Evolutionary conservation across 92 coral and sea anemone genomes (phyloP), one percentile per base, ranked within the genome.

Genomic region (Palythoa grandiflora): DNA sequence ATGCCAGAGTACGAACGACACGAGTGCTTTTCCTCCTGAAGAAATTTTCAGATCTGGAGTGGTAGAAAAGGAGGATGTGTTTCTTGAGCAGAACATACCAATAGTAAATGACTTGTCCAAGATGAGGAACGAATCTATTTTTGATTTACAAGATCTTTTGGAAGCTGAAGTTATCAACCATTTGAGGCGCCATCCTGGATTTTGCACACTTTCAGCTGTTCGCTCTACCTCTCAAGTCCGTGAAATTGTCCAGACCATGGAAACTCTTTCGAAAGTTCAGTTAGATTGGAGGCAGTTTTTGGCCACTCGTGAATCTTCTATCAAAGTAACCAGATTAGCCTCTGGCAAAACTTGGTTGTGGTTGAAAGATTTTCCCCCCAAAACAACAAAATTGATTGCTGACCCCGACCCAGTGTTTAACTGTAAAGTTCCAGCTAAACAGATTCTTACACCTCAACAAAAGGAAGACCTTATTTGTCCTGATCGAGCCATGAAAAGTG

Each of bases 211-310:
- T 53, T 50, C 61, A 9, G 38, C 65, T 50, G 36, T 76, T 35
- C n/a, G 63, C 3, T 57, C 15, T 1, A 35, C 61, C 54, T 54
- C 80, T 50, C 63, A 44, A 51, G 63, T 76, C 14, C 44, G 19
- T 10, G 21, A 21, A 40, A 48, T 76, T 11, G 36, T 76, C 80
- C 6, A 76, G 40, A 76, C 6, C 19, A 12, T 52, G 15, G 80
- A 76, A 76, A 28, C 9, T 76, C 54, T 17, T 21, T 51, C 40
- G 15, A 6, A 76, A 28, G 48, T 12, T 10, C 61, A 52, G 9
- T 76, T 76, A 19, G n/a, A 76, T 44, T 76, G 80, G 80, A 50
- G 37, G n/a, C 65, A 76, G n/a, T 76, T 53, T 52, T 38, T 76
- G 17, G 38, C 53, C 17, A 76, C 2, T 50, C 65, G 38, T 76